Conservation (phyloP, 2,113 vertebrate genomes). For the Saccopteryx leptura region DNA sequence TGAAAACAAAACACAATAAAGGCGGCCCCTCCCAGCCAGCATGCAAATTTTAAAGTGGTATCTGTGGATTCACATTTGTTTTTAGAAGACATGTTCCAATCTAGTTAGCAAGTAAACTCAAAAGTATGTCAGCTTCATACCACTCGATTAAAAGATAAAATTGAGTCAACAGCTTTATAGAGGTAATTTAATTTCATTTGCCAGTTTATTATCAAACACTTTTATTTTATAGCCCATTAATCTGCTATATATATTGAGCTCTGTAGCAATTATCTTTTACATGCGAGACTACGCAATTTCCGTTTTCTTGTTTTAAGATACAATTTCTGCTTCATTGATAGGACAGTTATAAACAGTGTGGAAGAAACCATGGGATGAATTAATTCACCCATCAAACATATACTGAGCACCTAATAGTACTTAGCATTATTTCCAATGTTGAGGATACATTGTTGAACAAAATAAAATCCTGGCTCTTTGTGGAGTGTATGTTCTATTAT, state of each 20-base stretch:
- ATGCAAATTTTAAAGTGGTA: constrained; percentile 56
- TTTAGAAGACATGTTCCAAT: constrained; percentile 19
- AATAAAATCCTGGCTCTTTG: constrained; percentile 14
- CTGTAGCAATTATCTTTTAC: constrained; percentile 17
- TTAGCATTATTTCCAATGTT: constrained; percentile 24
- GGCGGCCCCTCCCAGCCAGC: constrained; percentile 55
- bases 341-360: not conserved
- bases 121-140: not conserved
- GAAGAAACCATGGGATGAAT: not conserved
- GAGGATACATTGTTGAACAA: constrained; percentile 10
- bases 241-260: constrained; percentile 65
- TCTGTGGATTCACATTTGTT: constrained; percentile 57
- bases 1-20: constrained; percentile 80
- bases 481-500: not conserved
- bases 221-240: constrained; percentile 72
- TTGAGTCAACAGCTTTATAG: constrained; percentile 28
- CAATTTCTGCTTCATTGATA: not conserved
- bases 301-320: constrained; percentile 32
- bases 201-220: constrained; percentile 1
- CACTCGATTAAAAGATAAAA: constrained; percentile 72
- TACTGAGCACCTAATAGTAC: not conserved
- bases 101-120: constrained; percentile 34
- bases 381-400: not conserved
- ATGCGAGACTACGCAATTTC: constrained; percentile 20
- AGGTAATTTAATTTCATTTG: constrained; percentile 54